These are phyloP conservation scores for Ophion obscuratus DNA, from an alignment of 2,888 invertebrate genomes.

Conservation along the genomic window DNA sequence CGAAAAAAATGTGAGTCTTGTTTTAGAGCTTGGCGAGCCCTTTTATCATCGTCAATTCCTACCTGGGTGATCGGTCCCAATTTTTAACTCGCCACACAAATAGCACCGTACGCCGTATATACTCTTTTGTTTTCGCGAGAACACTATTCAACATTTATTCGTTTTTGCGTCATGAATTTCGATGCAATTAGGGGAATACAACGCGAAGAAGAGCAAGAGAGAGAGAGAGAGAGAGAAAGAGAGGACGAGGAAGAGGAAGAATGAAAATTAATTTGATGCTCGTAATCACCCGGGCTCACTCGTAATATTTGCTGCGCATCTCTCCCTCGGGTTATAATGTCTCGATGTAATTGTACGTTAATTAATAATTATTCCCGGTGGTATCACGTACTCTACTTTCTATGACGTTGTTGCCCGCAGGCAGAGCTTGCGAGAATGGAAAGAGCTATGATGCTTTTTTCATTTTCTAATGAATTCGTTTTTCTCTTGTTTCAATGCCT, in stretches of 20 bases:
- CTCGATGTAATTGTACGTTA: constrained; percentile 67
- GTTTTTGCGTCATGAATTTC: background rate
- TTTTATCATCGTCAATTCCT: no score
- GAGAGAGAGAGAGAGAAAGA: constrained; percentile 24
- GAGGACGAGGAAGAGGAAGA: constrained; percentile 21
- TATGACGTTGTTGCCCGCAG: constrained; percentile 2
- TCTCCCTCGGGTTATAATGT: constrained; percentile 63
- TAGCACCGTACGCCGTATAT: background rate
- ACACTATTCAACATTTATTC: background rate
- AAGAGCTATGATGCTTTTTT: constrained; percentile 18
- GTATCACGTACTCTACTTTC: constrained; percentile 26
- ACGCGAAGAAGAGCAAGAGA: constrained; percentile 5
- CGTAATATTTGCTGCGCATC: constrained; percentile 56
- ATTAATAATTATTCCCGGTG: constrained; percentile 65
- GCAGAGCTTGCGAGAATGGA: constrained; percentile 21
- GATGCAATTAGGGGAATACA: constrained; percentile 10
- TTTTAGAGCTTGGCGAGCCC: no score
- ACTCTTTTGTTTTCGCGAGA: background rate
- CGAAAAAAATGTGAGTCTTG: no score
- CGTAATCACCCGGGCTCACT: constrained; percentile 44
- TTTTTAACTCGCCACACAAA: background rate
- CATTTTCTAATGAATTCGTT: constrained; percentile 32
- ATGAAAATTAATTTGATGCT: constrained; percentile 61
- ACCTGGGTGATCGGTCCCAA: no score
- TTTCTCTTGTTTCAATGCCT: background rate